These are phyloP conservation scores for Myanophis thanlyinensis DNA, from an alignment of 2,113 vertebrate genomes.

Conservation along the genomic window DNA sequence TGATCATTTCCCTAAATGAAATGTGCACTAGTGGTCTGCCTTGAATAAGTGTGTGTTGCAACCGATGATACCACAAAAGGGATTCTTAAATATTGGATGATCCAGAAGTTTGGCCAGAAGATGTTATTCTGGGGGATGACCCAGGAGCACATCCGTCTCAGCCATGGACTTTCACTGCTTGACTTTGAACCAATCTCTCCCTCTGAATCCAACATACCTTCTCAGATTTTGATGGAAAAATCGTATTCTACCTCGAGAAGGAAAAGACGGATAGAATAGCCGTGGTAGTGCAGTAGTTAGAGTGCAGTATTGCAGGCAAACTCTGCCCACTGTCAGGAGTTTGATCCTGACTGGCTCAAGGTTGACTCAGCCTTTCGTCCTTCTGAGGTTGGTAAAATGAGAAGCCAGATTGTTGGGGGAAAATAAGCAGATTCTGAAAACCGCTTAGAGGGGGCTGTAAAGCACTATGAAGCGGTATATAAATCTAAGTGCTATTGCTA, in stretches of 20 bases:
- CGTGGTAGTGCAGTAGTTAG: not conserved
- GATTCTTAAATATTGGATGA: not conserved
- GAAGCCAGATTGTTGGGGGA: not conserved
- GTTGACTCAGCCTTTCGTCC: not conserved
- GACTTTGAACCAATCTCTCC: not conserved
- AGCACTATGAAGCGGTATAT: not conserved
- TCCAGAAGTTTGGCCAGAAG: not conserved
- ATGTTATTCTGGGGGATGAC: not conserved
- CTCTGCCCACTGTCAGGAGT: not conserved
- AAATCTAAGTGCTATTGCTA: not conserved
- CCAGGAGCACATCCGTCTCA: not conserved
- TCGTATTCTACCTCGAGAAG: not conserved
- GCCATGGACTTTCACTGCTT: not conserved
- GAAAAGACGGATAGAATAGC: not conserved
- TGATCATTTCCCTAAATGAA: not conserved
- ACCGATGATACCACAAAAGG: not conserved
- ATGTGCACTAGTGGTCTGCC: not conserved
- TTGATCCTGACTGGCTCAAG: not conserved
- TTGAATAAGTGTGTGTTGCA: not conserved
- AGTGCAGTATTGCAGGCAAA: not conserved
- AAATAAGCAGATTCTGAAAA: not conserved
- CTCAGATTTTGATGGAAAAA: not conserved
- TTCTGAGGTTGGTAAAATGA: not conserved
- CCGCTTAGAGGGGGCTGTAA: not conserved
- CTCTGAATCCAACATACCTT: not conserved